Evolutionary conservation across 2,888 invertebrate genomes (phyloP).

Genomic region (Megastigmus dorsalis): DNA sequence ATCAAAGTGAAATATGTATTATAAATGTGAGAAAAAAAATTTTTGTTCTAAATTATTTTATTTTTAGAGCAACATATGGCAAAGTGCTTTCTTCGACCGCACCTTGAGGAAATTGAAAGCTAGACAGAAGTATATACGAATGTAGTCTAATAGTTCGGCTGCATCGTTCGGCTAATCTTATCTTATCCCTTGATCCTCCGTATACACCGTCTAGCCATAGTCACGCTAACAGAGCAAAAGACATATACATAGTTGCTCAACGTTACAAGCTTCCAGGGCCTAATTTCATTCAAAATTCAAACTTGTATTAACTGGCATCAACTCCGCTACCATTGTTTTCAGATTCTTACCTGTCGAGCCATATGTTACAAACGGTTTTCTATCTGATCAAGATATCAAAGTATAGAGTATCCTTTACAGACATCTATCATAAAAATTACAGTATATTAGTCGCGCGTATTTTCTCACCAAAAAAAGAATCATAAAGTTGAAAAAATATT

Average conservation of each 20-base stretch:
- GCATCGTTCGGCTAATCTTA: conserved; percentile 65
- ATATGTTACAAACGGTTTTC: too few species aligned
- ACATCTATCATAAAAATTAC: too few species aligned
- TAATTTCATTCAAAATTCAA: conserved; percentile 14
- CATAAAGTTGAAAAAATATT: not conserved
- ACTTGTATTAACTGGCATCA: not conserved
- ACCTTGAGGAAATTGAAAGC: not conserved
- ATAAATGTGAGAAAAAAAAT: too few species aligned
- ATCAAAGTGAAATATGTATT: too few species aligned
- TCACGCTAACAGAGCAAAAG: conserved; percentile 1
- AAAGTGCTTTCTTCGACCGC: not conserved
- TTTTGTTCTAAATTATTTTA: too few species aligned
- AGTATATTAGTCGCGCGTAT: too few species aligned
- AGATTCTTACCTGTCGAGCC: too few species aligned
- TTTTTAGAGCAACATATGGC: too few species aligned
- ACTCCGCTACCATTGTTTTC: not conserved
- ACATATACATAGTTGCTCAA: not conserved
- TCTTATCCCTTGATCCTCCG: conserved; percentile 68
- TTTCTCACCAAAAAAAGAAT: too few species aligned
- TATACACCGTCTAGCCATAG: conserved; percentile 57
- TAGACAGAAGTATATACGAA: conserved; percentile 37
- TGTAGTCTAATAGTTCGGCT: too few species aligned
- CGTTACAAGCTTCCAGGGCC: conserved; percentile 22
- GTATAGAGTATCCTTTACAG: too few species aligned
- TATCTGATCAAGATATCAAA: too few species aligned